phyloP scores from a whole-genome alignment of 2,888 invertebrate genomes.

The Ligdia adustata region DNA sequence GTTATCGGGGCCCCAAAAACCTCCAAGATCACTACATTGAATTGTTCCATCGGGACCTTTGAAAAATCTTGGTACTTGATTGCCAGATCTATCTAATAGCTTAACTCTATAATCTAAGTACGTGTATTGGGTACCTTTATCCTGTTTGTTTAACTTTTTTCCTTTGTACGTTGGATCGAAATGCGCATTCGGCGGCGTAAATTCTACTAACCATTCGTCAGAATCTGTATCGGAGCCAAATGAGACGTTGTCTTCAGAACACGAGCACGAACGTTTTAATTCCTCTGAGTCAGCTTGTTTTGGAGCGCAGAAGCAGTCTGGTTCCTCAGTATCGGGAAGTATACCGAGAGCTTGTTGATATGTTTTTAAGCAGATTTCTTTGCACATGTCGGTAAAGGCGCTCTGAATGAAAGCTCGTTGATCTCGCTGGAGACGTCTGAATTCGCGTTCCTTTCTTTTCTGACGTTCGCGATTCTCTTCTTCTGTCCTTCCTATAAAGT shows the following conservation, averaged over 20 bases:
- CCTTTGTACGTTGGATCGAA: conserved; percentile 61
- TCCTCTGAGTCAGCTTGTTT: conserved; percentile 53
- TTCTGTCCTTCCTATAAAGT: conserved; percentile 71
- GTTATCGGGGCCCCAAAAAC: conserved; percentile 69
- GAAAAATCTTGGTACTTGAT: conserved; percentile 70
- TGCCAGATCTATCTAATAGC: conserved; percentile 64
- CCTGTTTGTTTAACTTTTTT: conserved; percentile 55
- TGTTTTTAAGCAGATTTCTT: conserved; percentile 74
- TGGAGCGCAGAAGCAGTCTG: conserved; percentile 66
- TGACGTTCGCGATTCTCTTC: conserved; percentile 68
- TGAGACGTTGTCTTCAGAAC: conserved; percentile 60
- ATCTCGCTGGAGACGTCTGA: conserved; percentile 65
- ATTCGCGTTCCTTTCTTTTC: conserved; percentile 65
- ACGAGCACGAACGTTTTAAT: conserved; percentile 66
- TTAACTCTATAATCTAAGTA: conserved; percentile 73
- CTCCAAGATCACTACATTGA: conserved; percentile 75
- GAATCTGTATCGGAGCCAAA: conserved; percentile 67
- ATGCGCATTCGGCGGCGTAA: conserved; percentile 72
- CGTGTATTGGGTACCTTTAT: conserved; percentile 62
- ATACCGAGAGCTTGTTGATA: conserved; percentile 75
- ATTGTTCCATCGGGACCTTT: conserved; percentile 72
- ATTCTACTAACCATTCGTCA: conserved; percentile 77
- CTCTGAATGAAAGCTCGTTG: conserved; percentile 71
- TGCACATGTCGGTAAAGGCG: conserved; percentile 70
- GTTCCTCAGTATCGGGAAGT: conserved; percentile 64